Base-by-base conservation (phyloP, 1,140 invertebrate genomes). In the Neuroterus valhalla region DNA sequence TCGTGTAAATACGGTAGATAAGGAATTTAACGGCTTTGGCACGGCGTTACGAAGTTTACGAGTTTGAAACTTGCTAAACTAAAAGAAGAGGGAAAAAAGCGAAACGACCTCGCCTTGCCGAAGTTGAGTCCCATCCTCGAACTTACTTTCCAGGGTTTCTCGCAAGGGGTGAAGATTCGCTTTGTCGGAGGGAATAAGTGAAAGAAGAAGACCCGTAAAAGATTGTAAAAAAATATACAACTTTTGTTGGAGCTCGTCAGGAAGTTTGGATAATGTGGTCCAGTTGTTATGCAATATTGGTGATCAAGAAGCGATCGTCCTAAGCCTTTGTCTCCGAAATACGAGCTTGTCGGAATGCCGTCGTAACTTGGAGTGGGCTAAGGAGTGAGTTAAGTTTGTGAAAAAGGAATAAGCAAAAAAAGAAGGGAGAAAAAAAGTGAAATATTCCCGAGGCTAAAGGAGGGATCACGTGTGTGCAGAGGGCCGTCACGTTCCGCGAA, bases 1-100 rank as follows among this genome's bases (percentile, higher is more conserved):
- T 79, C 72, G 74, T 79, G 78, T 79, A 74, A 76, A 79, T 79
- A 74, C 50, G 66, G 66, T 71, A 75, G 77, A 76, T 77, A 77
- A 80, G 78, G 48, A 80, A 80, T 77, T 80, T 77, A 79, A 79
- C 73, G 78, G 70, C 72, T 66, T 68, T 48, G 78, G 50, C 62
- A 77, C 17, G 78, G 70, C 38, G 74, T 71, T 76, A 48, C 70
- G 68, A 72, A 76, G 75, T 76, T 79, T 79, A 77, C 78, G 78
- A 79, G 72, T 79, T 79, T 50, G 71, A 68, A 79, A 79, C 43
- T 79, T 79, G 66, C 69, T 38, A 38, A 76, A 76, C 69, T 76
- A 72, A 71, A 67, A 70, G 70, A 68, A 70, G 72, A 66, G 55
- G 66, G n/a, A 71, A 44, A 66, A 43, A 12, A 31, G 68, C 52